Evolutionary conservation across 92 coral and sea anemone genomes (phyloP), one percentile per base, ranked within the genome.

Genomic region (Scolanthus callimorphus): DNA sequence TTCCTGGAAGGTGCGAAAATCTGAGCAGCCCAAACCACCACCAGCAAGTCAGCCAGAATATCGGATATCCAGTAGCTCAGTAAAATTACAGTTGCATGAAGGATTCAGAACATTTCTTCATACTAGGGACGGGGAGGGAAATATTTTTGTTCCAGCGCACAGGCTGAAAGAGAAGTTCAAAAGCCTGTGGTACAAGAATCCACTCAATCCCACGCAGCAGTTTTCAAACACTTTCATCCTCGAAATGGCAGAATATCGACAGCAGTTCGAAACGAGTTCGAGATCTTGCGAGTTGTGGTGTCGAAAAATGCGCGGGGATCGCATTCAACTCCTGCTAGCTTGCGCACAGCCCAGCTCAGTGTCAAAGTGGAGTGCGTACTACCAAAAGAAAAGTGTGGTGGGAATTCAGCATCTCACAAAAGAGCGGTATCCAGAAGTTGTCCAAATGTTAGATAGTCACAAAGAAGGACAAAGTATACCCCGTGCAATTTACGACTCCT

Each of bases 41-140:
- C 6, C 43, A 6, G 6, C 43, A 6, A 34, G 43, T 15, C 43
- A 34, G 15, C 43, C 43, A 34, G 43, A 34, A 15, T 34, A 34
- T 34, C 6, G 15, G 15, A 15, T 34, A 34, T 34, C 43, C 43
- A 34, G 15, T 15, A 34, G 43, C 43, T 34, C 43, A 6, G 43
- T 34, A 6, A 15, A 6, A 15, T 15, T 34, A 34, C 15, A 6
- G 15, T 34, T 34, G 43, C 43, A 34, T 34, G 9, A 6, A 6
- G 43, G 43, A 34, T 34, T 34, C 15, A 34, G 43, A 34, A 34
- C 6, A 6, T 34, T 34, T 34, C 15, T 34, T 6, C 43, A 34
- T 13, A 62, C 79, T 11, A 58, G 76, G 25, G 83, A 76, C 54
- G 76, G 76, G 11, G 64, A 57, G 57, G 81, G 74, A 27, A 75